Evolutionary conservation across 1,140 invertebrate genomes (phyloP).

Genomic region (Aphaenogaster floridana): DNA sequence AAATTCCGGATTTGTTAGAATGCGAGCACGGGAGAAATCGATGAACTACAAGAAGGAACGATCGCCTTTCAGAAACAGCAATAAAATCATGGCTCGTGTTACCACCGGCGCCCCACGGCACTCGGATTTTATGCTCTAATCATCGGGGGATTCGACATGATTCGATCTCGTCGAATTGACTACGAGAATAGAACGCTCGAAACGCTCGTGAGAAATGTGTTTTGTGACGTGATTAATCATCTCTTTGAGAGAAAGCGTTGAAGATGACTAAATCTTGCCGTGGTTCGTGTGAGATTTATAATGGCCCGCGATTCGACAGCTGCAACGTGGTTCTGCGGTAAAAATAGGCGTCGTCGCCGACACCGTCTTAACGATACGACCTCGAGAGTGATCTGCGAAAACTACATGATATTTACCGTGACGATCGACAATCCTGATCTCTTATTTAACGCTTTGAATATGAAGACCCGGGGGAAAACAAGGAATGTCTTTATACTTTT

Average conservation of each 20-base stretch:
- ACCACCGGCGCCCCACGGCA: neutral
- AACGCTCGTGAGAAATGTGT: neutral
- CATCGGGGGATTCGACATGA: neutral
- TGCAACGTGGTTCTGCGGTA: conserved; percentile 55
- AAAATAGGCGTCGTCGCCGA: conserved; percentile 60
- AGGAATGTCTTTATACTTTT: too few relatives aligned
- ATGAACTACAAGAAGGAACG: neutral
- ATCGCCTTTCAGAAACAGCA: neutral
- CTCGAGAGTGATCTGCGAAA: conserved; percentile 6
- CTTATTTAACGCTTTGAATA: conserved; percentile 4
- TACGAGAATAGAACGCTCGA: neutral
- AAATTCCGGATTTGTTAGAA: conserved; percentile 7
- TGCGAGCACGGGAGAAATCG: neutral
- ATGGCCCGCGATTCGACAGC: conserved; percentile 64
- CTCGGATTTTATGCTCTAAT: conserved; percentile 26
- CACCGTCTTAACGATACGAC: conserved; percentile 7
- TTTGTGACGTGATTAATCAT: conserved; percentile 25
- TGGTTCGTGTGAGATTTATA: conserved; percentile 60
- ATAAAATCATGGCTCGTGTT: conserved; percentile 24
- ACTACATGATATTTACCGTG: conserved; percentile 44
- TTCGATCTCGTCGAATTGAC: conserved; percentile 5
- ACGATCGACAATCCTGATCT: neutral
- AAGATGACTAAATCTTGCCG: conserved; percentile 9
- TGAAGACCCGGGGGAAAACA: too few relatives aligned
- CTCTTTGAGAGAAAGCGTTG: neutral